Evolutionary conservation across 2,888 invertebrate genomes (phyloP).

Genomic region (Melinopterus prodromus): DNA sequence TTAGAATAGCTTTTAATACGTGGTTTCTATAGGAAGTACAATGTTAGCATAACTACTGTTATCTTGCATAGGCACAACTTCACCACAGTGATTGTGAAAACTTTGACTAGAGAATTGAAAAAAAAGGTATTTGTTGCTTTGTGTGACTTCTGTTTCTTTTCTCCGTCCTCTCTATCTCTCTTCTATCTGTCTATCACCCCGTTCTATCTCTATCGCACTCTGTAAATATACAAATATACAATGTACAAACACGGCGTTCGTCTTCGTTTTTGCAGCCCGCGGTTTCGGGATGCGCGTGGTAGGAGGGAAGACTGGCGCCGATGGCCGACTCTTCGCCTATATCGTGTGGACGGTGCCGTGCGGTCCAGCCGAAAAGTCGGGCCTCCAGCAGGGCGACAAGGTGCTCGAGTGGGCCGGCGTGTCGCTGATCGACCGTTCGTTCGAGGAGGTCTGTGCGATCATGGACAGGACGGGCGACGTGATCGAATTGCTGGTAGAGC

Average conservation of each 20-base stretch:
- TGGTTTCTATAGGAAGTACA: too few relatives aligned
- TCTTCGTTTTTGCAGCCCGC: slow-evolving; percentile 67
- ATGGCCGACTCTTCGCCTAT: slow-evolving; percentile 88
- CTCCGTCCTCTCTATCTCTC: not conserved
- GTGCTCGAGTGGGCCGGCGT: slow-evolving; percentile 93
- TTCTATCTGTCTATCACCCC: not conserved
- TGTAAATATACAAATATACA: slow-evolving; percentile 5
- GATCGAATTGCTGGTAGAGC: slow-evolving; percentile 87
- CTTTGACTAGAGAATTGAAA: not conserved
- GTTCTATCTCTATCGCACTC: slow-evolving; percentile 13
- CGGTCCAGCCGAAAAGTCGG: slow-evolving; percentile 90
- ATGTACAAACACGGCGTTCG: not conserved
- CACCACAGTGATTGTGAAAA: too few relatives aligned
- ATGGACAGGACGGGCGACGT: slow-evolving; percentile 88
- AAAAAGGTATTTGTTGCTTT: not conserved
- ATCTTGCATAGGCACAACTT: too few relatives aligned
- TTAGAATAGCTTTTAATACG: too few relatives aligned
- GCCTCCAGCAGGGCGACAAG: slow-evolving; percentile 88
- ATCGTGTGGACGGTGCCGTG: slow-evolving; percentile 93
- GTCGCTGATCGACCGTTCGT: slow-evolving; percentile 88
- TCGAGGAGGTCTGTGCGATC: slow-evolving; percentile 91
- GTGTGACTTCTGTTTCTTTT: slow-evolving; percentile 1
- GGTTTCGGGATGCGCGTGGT: slow-evolving; percentile 96
- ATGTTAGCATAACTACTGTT: too few relatives aligned
- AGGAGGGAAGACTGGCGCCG: slow-evolving; percentile 87